Evolutionary conservation across 2,797 vertebrate genomes (phyloP), one percentile per base, ranked within the genome.

Genomic region (Kryptopterus vitreolus): DNA sequence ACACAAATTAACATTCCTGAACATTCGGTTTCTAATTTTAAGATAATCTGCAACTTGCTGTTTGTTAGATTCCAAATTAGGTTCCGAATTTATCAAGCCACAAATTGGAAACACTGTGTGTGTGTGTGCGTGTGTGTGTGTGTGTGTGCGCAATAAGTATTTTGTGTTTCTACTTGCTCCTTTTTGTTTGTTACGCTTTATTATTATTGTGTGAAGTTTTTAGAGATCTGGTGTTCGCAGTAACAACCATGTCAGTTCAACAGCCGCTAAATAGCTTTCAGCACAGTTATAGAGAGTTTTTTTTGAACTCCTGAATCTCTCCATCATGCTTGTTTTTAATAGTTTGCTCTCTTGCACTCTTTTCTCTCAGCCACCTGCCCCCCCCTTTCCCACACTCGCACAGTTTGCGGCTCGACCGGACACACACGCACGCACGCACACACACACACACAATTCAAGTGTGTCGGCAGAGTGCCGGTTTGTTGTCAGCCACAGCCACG

Each of bases 391-490:
- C 3, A 43, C 38, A 43, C 8, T 43, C n/a, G n/a, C n/a, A 29
- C 33, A 20, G 16, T 71, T 53, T 13, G 29, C 33, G 31, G 31
- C 43, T 50, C 29, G 6, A 15, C 22, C 55, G 35, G 20, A 2
- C 66, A 50, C 57, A 3, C 31, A 31, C 71, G 13, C 31, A 26
- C 53, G n/a, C n/a, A n/a, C 55, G 35, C 13, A 2, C 66, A 50
- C 57, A 3, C 31, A 31, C 71, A n/a, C 31, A 26, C 53, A 22
- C 38, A 43, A 43, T 55, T 15, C 38, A 26, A 63, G 50, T 75
- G 71, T 75, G 61, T 31, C 35, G 24, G 38, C 18, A 29, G 71
- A 68, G 66, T 71, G 58, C 58, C 4, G 29, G 63, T 20, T 53
- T 29, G 16, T 53, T 18, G 53, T 48, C 55, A 69, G 26, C 26